phyloP scores from a whole-genome alignment of 2,888 invertebrate species.

The Pheosia gnoma region DNA sequence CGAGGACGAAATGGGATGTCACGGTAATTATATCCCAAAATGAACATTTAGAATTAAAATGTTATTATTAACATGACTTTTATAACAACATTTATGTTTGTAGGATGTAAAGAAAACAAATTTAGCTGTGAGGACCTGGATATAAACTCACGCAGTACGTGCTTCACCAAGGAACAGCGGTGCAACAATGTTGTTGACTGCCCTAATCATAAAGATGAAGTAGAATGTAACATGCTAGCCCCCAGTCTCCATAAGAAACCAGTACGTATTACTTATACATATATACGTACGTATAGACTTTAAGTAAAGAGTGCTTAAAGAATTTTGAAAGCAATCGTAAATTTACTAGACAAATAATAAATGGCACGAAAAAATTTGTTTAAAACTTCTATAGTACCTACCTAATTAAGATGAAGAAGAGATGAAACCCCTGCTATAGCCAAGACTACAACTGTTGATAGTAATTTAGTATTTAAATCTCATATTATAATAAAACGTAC shows the following conservation, averaged over 20 bases:
- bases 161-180: constrained; percentile 87
- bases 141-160: constrained; percentile 82
- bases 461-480: background rate
- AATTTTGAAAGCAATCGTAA: no score
- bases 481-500: background rate
- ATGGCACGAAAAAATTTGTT: no score
- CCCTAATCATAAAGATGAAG: constrained; percentile 89
- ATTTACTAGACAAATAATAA: no score
- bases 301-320: no score
- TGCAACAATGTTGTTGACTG: constrained; percentile 90
- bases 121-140: constrained; percentile 88
- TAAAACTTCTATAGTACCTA: no score
- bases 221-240: constrained; percentile 88
- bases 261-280: constrained; percentile 48
- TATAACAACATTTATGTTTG: constrained; percentile 15
- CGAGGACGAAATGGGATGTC: constrained; percentile 92
- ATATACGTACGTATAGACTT: no score
- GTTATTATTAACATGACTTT: background rate
- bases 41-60: background rate
- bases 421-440: no score
- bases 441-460: no score
- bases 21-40: constrained; percentile 77
- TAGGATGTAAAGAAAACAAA: constrained; percentile 86
- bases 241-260: constrained; percentile 80
- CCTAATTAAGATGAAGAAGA: no score